These are phyloP conservation scores for Thyatira batis DNA, from an alignment of 2,888 invertebrate genomes.

Conservation along the genomic window DNA sequence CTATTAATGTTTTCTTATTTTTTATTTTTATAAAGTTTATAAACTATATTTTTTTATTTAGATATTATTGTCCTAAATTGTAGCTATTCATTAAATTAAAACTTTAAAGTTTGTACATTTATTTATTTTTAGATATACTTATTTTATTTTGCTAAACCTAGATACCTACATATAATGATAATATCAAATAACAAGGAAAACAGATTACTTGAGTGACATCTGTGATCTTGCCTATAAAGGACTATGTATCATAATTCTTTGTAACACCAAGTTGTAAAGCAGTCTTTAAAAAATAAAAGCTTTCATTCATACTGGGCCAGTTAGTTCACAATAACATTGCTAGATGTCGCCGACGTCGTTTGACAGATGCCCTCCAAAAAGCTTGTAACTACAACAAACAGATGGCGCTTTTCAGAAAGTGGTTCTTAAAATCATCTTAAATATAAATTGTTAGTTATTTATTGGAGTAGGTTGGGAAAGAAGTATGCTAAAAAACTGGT, in stretches of 20 bases:
- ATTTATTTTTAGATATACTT: neutral
- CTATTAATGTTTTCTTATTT: no score
- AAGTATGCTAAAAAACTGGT: no score
- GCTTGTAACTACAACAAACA: constrained; percentile 20
- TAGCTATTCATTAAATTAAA: no score
- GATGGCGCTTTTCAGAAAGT: constrained; percentile 41
- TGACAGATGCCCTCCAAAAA: neutral
- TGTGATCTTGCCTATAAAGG: neutral
- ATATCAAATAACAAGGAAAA: no score
- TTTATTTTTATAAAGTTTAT: no score
- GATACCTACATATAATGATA: neutral
- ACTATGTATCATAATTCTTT: neutral
- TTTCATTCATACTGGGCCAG: neutral
- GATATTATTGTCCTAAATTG: no score
- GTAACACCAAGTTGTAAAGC: neutral
- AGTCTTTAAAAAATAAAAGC: neutral
- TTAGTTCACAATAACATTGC: constrained; percentile 12
- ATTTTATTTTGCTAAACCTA: neutral
- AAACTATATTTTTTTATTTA: no score
- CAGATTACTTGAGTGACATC: neutral
- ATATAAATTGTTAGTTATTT: no score
- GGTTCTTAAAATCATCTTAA: no score
- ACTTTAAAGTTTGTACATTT: no score
- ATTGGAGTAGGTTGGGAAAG: no score
- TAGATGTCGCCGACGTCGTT: constrained; percentile 32